Evolutionary conservation across 2,797 vertebrate genomes (phyloP), one percentile per base, ranked within the genome.

Genomic region (Crenichthys baileyi): DNA sequence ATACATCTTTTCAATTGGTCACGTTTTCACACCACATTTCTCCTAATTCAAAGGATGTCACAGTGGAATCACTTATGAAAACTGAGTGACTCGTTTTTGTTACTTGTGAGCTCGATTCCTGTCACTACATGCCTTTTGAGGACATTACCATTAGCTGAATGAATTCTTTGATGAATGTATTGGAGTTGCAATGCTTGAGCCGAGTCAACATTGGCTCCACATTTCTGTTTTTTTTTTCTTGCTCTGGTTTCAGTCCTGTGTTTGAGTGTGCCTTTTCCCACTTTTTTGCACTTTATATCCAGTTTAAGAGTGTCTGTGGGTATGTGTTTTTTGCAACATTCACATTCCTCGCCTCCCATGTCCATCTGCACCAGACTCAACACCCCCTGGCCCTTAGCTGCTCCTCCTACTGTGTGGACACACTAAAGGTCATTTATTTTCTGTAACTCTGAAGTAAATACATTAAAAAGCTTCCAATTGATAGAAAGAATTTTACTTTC

Each of bases 331-430:
- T 79, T 87, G 85, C 86, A 92, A 91, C 91, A 90, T 36, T 91
- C 90, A 93, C 90, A 93, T 94, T 94, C 91, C 87, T 92, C 80
- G 83, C 79, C 79, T 88, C 72, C 82, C 71, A 78, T 46, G 16
- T 92, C 85, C 79, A 74, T 87, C 83, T 85, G 48, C 51, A 13
- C 82, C 81, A 85, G 77, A 79, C 84, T 87, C 73, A 72, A 82
- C 77, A 81, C 75, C 73, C n/a, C 78, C 75, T 29, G n/a, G 29
- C 80, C 56, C 53, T 41, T 44, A 76, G 51, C 79, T 73, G 41
- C 81, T 67, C 85, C 85, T 76, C 82, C 83, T 56, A 31, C 55
- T 88, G 80, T 85, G 67, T 79, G 51, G 82, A 88, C 80, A 50
- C 60, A 48, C 61, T 76, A 39, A 24, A 83, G 67, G 58, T 79